Conservation (phyloP, 1,140 invertebrate species). For the Drosophila sturtevanti region DNA sequence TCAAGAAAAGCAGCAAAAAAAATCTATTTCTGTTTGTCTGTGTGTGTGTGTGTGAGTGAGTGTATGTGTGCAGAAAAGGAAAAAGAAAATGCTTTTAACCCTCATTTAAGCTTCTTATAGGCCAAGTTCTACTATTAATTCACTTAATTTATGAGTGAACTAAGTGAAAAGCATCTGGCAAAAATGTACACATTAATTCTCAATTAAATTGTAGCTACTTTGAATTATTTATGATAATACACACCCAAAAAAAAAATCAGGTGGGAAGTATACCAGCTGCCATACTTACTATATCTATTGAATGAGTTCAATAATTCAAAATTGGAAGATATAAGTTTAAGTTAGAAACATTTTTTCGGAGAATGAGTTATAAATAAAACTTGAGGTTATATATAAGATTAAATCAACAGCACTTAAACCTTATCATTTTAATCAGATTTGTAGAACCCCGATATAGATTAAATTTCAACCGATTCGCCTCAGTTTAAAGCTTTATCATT, state of each 20-base stretch:
- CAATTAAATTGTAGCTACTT: constrained; percentile 38
- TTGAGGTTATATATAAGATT: no score
- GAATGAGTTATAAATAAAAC: no score
- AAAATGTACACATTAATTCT: constrained; percentile 39
- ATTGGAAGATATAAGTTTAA: neutral
- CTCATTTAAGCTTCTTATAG: constrained; percentile 11
- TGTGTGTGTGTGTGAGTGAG: neutral
- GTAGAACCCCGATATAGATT: no score
- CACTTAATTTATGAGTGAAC: constrained; percentile 25
- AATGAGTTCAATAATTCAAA: neutral
- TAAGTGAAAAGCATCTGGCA: constrained; percentile 35
- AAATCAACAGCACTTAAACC: no score
- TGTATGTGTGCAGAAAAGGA: no score
- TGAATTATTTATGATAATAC: constrained; percentile 28
- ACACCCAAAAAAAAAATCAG: neutral
- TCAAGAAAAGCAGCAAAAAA: neutral
- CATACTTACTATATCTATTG: neutral
- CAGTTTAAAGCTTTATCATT: no score
- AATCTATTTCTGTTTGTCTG: neutral
- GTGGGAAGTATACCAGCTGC: neutral
- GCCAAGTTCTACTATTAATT: constrained; percentile 31
- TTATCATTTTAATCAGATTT: no score
- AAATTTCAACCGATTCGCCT: no score
- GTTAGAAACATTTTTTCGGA: no score
- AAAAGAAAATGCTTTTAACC: constrained; percentile 5